phyloP scores from a whole-genome alignment of 2,113 vertebrate genomes.

The Oreochromis niloticus region DNA sequence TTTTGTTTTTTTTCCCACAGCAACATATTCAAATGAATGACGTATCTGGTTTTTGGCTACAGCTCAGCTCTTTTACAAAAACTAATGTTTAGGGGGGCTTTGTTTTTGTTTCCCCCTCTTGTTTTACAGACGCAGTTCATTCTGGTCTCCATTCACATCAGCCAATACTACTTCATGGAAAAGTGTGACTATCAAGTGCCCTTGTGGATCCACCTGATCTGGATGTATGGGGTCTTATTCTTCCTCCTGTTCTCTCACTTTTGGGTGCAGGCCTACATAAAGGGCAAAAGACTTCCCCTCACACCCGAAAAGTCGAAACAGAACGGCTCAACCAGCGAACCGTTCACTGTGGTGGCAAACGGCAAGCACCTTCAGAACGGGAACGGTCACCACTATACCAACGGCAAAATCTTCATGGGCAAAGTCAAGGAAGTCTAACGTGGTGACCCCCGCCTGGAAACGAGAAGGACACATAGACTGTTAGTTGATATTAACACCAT shows the following conservation, averaged over 20 bases:
- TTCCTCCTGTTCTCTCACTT: conserved; percentile 96
- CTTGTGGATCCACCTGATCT: conserved; percentile 91
- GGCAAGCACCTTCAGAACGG: conserved; percentile 75
- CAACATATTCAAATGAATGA: neutral
- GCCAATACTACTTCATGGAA: conserved; percentile 97
- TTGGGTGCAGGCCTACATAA: conserved; percentile 96
- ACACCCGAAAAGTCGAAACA: conserved; percentile 1
- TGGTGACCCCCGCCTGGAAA: neutral
- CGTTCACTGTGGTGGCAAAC: conserved; percentile 36
- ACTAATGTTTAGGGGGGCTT: neutral
- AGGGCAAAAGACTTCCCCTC: conserved; percentile 84
- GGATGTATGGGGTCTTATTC: conserved; percentile 94
- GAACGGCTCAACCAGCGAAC: conserved; percentile 41
- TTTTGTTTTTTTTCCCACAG: neutral
- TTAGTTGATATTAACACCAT: neutral
- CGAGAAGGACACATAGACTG: neutral
- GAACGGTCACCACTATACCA: conserved; percentile 67
- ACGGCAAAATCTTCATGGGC: conserved; percentile 77
- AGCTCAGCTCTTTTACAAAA: neutral
- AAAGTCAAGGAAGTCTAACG: conserved; percentile 89
- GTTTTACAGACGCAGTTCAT: conserved; percentile 84
- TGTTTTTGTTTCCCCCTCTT: neutral
- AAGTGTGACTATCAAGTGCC: conserved; percentile 90
- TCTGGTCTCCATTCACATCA: conserved; percentile 87
- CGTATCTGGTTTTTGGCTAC: neutral